Evolutionary conservation across 2,797 vertebrate species (phyloP).

Genomic region (Orientallactaga sibirica): DNA sequence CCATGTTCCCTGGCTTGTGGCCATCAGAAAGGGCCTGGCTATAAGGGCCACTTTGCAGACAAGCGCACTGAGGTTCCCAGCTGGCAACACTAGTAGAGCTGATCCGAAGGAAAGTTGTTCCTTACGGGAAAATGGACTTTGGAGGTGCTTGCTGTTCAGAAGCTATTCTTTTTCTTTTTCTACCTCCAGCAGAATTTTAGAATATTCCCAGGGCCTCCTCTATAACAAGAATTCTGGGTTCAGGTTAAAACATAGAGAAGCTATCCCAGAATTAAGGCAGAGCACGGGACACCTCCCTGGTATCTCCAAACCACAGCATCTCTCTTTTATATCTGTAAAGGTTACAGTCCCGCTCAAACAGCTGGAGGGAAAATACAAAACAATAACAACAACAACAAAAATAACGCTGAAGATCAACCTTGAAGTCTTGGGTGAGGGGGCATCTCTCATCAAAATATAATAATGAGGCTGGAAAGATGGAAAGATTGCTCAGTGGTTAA

Average conservation of each 20-base stretch:
- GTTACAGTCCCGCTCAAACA: not conserved
- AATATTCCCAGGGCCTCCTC: not conserved
- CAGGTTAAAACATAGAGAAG: not conserved
- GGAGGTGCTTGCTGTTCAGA: not conserved
- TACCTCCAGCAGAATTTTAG: not conserved
- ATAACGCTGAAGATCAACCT: slow-evolving; percentile 5
- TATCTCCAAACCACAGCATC: not conserved
- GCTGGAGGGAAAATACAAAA: slow-evolving; percentile 50
- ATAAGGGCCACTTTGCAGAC: not conserved
- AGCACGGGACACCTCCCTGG: not conserved
- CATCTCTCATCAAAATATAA: not conserved
- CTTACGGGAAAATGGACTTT: not conserved
- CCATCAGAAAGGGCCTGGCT: too few relatives aligned
- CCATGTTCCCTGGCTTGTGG: accelerated
- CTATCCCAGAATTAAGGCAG: not conserved
- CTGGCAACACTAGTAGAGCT: not conserved
- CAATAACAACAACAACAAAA: not conserved
- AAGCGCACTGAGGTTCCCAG: not conserved
- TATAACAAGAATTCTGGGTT: slow-evolving; percentile 1
- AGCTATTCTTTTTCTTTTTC: not conserved
- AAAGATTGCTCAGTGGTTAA: too few relatives aligned
- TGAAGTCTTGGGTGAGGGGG: not conserved
- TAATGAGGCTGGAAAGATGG: too few relatives aligned
- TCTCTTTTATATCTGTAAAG: not conserved
- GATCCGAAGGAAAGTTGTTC: not conserved